phyloP scores from a whole-genome alignment of 2,113 vertebrate genomes.

The Mola mola region DNA sequence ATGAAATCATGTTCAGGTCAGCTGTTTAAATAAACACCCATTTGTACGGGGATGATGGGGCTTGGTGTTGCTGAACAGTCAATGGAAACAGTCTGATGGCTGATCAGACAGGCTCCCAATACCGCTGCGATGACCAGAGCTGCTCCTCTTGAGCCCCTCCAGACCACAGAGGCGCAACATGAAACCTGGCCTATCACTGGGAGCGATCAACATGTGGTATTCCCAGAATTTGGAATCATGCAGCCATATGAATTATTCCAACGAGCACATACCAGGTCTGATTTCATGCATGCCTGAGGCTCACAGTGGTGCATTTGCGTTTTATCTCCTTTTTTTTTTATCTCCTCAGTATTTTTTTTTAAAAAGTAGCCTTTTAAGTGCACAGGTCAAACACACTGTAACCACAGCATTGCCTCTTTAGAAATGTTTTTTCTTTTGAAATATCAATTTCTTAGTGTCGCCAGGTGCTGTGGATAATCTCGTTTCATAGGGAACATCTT shows the following conservation, averaged over 20 bases:
- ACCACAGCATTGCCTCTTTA: no score
- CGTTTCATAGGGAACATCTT: no score
- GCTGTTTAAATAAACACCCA: constrained; percentile 60
- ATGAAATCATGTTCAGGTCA: constrained; percentile 35
- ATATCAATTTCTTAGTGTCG: no score
- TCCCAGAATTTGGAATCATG: constrained; percentile 70
- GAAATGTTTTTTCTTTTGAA: no score
- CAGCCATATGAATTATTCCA: constrained; percentile 65
- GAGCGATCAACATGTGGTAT: constrained; percentile 71
- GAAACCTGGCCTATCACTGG: constrained; percentile 54
- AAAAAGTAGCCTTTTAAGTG: not conserved
- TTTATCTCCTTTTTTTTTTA: not conserved
- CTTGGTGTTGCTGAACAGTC: constrained; percentile 50
- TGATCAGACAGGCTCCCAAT: constrained; percentile 43
- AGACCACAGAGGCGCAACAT: constrained; percentile 27
- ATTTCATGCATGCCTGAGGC: constrained; percentile 72
- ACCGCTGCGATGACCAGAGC: constrained; percentile 36
- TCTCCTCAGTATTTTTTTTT: not conserved
- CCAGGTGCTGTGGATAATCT: no score
- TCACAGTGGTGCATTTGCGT: constrained; percentile 28
- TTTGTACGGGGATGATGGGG: constrained; percentile 13
- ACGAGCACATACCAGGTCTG: constrained; percentile 53
- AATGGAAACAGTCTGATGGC: constrained; percentile 49
- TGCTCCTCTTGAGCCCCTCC: constrained; percentile 17
- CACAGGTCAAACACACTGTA: no score